Conservation (phyloP, 2,888 invertebrate genomes). For the Orchesellides sinensis region DNA sequence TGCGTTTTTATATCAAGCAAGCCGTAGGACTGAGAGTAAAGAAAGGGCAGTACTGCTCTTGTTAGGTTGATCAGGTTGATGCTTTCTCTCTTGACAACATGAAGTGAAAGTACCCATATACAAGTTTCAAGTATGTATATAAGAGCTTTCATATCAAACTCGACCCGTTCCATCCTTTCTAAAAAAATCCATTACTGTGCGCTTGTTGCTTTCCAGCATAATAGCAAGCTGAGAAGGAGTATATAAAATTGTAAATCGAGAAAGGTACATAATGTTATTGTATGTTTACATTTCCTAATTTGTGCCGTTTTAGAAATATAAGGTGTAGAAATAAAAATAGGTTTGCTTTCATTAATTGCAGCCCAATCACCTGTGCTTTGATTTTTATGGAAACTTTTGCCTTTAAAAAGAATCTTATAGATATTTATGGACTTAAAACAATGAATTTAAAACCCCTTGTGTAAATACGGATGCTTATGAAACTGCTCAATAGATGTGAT, state of each 20-base stretch:
- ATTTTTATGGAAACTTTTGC: too few species aligned
- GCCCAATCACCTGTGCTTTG: too few species aligned
- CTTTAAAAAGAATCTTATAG: too few species aligned
- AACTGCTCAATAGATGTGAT: too few species aligned
- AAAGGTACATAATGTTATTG: background rate
- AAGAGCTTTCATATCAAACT: background rate
- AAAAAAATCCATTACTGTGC: background rate
- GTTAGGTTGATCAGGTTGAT: too few species aligned
- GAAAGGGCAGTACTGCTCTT: slow-evolving; percentile 15
- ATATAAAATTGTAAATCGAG: background rate
- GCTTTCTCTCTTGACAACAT: slow-evolving; percentile 35
- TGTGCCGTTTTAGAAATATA: background rate
- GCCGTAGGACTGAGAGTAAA: slow-evolving; percentile 7
- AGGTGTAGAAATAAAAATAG: too few species aligned
- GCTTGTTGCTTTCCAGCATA: slow-evolving; percentile 51
- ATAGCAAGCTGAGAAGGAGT: background rate
- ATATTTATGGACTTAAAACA: too few species aligned
- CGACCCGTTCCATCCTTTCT: background rate
- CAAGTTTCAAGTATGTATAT: background rate
- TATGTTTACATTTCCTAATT: slow-evolving; percentile 8
- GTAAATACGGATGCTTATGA: too few species aligned
- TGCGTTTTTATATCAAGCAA: slow-evolving; percentile 12
- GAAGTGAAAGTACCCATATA: background rate
- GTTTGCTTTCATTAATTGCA: too few species aligned
- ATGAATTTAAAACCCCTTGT: too few species aligned